phyloP scores from a whole-genome alignment of 2,113 vertebrate genomes.

The Chamaea fasciata region DNA sequence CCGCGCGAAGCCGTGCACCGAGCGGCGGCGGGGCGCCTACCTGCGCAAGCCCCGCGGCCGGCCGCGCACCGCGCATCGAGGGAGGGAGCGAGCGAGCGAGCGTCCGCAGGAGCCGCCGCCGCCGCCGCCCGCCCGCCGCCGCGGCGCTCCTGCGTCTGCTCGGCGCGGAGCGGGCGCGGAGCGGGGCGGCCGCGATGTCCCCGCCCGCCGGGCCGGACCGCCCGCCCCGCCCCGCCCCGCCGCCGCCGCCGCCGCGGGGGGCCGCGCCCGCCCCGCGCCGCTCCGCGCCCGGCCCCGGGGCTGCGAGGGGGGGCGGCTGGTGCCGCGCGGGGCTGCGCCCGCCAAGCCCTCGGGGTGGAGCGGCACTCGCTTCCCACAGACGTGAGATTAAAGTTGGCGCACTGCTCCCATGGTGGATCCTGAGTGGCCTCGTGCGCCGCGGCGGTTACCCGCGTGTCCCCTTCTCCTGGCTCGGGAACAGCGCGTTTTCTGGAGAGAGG shows the following conservation, averaged over 20 bases:
- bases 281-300: not conserved
- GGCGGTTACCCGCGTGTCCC: not conserved
- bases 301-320: not conserved
- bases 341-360: not conserved
- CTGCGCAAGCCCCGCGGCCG: no score
- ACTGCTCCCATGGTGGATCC: fast-evolving
- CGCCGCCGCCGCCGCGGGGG: conserved; percentile 41
- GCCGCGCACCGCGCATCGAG: no score
- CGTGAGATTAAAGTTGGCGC: fast-evolving
- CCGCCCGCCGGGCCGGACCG: no score
- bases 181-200: no score
- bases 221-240: conserved; percentile 35
- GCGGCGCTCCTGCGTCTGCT: no score
- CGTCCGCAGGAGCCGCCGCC: no score
- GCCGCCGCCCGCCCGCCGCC: no score
- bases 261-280: not conserved
- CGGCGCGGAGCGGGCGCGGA: no score
- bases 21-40: no score
- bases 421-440: not conserved
- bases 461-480: not conserved
- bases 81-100: no score
- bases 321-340: not conserved
- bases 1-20: no score
- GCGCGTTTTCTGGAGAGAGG: not conserved
- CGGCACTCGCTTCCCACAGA: not conserved